A percentile compares a stretch with the other conserved stretches of the same genome.
Conservation (phyloP, 53 echinoderm and acorn worm species). For the Paracentrotus lividus region DNA sequence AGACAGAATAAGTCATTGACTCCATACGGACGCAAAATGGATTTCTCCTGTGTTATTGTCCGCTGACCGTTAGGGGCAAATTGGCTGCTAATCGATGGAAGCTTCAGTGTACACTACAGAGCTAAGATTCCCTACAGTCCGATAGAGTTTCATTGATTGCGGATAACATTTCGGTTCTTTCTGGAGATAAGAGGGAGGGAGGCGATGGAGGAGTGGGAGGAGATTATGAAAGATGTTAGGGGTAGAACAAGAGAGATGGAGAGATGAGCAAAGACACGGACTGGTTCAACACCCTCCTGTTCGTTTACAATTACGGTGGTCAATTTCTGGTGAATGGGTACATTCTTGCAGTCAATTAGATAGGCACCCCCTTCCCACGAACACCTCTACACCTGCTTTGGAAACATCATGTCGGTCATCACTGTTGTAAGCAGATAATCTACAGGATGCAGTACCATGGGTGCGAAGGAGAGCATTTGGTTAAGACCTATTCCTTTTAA, state of each 20-base stretch:
- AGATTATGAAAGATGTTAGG: neutral
- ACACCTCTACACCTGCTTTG: neutral
- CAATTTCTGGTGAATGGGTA: neutral
- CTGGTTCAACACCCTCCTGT: neutral
- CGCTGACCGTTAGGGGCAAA: constrained; percentile 14
- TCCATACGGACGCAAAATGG: neutral
- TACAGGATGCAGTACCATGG: too few species aligned
- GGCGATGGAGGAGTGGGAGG: neutral
- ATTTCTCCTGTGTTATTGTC: neutral
- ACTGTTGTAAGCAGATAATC: too few species aligned
- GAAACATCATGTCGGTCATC: neutral
- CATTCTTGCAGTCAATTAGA: neutral
- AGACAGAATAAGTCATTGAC: neutral
- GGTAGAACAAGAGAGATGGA: neutral
- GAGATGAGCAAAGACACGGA: neutral
- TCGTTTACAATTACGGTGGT: neutral
- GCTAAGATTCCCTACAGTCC: neutral
- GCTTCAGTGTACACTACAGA: neutral
- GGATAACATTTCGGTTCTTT: neutral
- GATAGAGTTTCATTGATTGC: constrained; percentile 26
- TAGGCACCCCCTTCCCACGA: neutral
- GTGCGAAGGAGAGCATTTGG: too few species aligned
- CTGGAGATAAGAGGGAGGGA: neutral
- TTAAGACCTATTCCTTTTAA: too few species aligned
- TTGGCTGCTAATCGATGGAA: constrained; percentile 9